Conservation (phyloP, 1,140 invertebrate genomes). For the Lasioglossum baleicum region DNA sequence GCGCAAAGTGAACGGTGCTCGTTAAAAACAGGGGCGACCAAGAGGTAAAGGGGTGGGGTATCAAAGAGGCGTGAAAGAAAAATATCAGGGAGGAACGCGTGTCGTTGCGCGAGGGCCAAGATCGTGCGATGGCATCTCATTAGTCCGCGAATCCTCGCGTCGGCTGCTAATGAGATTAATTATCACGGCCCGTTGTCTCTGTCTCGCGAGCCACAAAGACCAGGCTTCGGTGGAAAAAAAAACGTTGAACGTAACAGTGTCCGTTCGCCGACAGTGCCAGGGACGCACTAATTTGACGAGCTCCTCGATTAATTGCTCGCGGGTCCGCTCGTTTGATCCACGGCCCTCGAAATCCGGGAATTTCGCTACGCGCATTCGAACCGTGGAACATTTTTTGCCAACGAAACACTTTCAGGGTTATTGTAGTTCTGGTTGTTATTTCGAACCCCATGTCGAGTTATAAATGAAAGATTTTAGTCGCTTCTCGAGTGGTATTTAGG, state of each 20-base stretch:
- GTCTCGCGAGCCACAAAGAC: constrained; percentile 1
- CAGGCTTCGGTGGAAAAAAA: not conserved
- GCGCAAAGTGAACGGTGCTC: constrained; percentile 31
- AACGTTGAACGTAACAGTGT: constrained; percentile 28
- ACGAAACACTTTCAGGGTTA: not conserved
- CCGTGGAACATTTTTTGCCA: not conserved
- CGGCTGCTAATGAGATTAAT: constrained; percentile 61
- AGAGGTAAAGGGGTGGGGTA: not conserved
- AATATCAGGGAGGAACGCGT: constrained; percentile 37
- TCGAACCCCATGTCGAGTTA: too few relatives aligned
- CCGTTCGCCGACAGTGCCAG: not conserved
- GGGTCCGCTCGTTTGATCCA: not conserved
- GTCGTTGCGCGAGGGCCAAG: constrained; percentile 31
- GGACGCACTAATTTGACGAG: constrained; percentile 28
- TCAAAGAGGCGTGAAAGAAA: constrained; percentile 46
- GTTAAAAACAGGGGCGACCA: constrained; percentile 33
- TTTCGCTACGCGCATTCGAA: not conserved
- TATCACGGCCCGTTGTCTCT: constrained; percentile 30
- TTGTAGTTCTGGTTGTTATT: not conserved
- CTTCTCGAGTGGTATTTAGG: too few relatives aligned
- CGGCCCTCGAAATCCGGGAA: not conserved
- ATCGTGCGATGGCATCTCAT: constrained; percentile 51
- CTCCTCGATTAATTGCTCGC: constrained; percentile 16
- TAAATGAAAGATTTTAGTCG: too few relatives aligned
- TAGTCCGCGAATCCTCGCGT: constrained; percentile 37